Evolutionary conservation across 2,113 vertebrate genomes (phyloP), one percentile per base, ranked within the genome.

Genomic region (Gorsachius goisagi): DNA sequence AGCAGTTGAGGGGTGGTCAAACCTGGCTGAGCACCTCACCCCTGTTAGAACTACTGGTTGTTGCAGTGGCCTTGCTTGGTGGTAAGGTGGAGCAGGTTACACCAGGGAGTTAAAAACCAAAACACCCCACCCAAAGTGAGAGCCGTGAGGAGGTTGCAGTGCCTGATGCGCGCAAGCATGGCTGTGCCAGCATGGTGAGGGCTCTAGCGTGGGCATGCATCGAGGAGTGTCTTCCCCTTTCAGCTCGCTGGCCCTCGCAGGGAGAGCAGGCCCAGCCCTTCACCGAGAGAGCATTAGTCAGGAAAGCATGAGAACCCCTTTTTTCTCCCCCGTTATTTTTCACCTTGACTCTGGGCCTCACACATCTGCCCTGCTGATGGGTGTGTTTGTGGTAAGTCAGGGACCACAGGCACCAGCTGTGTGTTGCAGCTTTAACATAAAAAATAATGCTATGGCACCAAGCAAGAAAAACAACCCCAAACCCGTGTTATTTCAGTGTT

Each of bases 401-500:
- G 13, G 60, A 73, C n/a, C 4, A 9, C 24, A 0, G 4, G 33
- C 47, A 72, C 6, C 26, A 33, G 28, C 6, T 2, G 30, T 5
- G 14, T 21, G 37, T 24, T 33, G 41, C 41, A 32, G 47, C 32
- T 83, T 74, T 49, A 86, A 88, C 26, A 13, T 44, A 44, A 81
- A 74, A 86, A 64, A 79, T 35, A 78, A 59, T 2, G 13, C 47
- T 52, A 3, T 4, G 7, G 39, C 27, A 81, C 52, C 55, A 64
- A 88, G 60, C 17, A 47, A 75, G 55, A 44, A 76, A 9, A 1
- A 33, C 32, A 24, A 1, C 0, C 15, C 7, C 9, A 32, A 24
- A 20, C 45, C 28, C 45, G 69, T 30, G 59, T 30, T 66, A 45
- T 59, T 76, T 67, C 64, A 67, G 47, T 50, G 47, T 71, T 76